These are phyloP conservation scores for Diacarnus erythraeanus DNA, from an alignment of 37 sponge, comb jelly and placozoan genomes.

Conservation along the genomic window DNA sequence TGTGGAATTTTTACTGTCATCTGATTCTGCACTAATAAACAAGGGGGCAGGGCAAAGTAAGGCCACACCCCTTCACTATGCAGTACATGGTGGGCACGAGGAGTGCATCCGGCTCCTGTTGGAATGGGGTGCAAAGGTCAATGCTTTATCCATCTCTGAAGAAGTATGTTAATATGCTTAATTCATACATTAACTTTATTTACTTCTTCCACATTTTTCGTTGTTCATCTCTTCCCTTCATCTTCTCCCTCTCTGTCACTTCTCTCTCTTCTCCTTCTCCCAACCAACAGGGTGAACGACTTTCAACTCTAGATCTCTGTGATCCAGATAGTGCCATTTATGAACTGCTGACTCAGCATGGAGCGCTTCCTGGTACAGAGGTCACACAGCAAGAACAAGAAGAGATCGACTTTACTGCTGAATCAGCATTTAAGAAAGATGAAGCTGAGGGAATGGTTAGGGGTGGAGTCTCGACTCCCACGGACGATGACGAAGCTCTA, in stretches of 20 bases:
- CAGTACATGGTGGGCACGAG: conserved; percentile 49
- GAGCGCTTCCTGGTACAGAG: conserved; percentile 27
- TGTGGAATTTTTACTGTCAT: conserved; percentile 55
- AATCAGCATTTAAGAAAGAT: neutral
- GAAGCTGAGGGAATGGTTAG: neutral
- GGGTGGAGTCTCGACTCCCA: neutral
- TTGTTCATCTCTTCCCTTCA: neutral
- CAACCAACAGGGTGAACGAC: conserved; percentile 10
- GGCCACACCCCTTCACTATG: conserved; percentile 71
- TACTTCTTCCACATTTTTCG: too few species aligned
- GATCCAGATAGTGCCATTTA: conserved; percentile 12
- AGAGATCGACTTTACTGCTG: neutral
- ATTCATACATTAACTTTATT: neutral
- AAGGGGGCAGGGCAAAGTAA: conserved; percentile 2
- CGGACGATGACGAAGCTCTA: neutral
- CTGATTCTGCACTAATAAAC: neutral
- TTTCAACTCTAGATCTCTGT: conserved; percentile 46
- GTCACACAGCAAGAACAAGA: neutral
- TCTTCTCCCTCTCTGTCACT: neutral
- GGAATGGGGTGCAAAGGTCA: conserved; percentile 53
- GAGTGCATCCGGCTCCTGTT: conserved; percentile 54
- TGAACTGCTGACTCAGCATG: conserved; percentile 19
- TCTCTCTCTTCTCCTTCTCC: neutral
- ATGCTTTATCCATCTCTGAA: conserved; percentile 53
- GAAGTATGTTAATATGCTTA: conserved; percentile 35